phyloP scores from a whole-genome alignment of 1,140 invertebrate species.

The Drosophila arizonae region DNA sequence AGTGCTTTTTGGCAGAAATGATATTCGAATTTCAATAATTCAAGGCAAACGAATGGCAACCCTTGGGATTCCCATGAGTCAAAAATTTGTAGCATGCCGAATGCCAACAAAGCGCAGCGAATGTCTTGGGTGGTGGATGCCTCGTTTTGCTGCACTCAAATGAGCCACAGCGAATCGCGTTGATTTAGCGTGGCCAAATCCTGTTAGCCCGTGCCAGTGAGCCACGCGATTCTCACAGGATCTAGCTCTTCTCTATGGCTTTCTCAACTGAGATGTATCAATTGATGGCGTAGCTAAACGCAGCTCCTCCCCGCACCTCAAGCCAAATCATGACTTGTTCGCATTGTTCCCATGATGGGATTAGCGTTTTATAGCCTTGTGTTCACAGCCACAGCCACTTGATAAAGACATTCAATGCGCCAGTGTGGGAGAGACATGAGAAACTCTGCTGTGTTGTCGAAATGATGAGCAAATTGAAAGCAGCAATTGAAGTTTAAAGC shows the following conservation, averaged over 20 bases:
- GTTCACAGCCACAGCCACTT: constrained; percentile 65
- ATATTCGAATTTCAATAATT: constrained; percentile 81
- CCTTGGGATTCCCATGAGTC: constrained; percentile 68
- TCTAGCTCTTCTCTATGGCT: constrained; percentile 18
- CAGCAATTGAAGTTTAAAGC: background rate
- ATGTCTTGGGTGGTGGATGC: constrained; percentile 62
- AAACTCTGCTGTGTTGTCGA: constrained; percentile 7
- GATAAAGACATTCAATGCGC: constrained; percentile 63
- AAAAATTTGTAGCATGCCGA: constrained; percentile 71
- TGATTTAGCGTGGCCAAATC: constrained; percentile 80
- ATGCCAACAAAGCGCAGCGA: constrained; percentile 75
- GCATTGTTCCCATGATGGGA: constrained; percentile 79
- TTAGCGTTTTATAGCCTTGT: constrained; percentile 78
- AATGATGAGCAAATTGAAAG: constrained; percentile 1
- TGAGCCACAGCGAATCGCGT: constrained; percentile 74
- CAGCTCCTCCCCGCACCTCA: constrained; percentile 17
- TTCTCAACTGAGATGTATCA: constrained; percentile 76
- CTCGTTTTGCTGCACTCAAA: constrained; percentile 65
- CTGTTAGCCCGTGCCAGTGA: constrained; percentile 71
- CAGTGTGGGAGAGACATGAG: constrained; percentile 1
- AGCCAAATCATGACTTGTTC: constrained; percentile 32
- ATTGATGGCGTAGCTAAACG: constrained; percentile 69
- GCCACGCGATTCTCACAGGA: constrained; percentile 71
- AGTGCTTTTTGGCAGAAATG: constrained; percentile 61
- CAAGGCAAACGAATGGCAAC: constrained; percentile 32